Conservation (phyloP, 1,140 invertebrate genomes). For the Bilobella aurantiaca region DNA sequence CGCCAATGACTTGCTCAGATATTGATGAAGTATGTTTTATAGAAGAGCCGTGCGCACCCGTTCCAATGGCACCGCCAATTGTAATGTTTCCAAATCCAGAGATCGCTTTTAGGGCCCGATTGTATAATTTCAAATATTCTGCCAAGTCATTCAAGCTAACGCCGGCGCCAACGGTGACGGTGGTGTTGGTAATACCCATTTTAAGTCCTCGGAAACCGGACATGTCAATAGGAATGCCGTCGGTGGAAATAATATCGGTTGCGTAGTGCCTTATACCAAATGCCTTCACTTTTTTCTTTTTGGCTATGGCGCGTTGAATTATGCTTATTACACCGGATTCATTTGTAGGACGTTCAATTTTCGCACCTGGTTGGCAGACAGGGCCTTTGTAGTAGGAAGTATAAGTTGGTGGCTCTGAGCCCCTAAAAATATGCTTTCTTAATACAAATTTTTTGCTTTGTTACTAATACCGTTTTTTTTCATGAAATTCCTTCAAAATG, state of each 20-base stretch:
- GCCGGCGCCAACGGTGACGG: constrained; percentile 8
- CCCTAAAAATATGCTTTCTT: too few species aligned
- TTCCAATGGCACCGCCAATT: constrained; percentile 21
- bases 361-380: too few species aligned
- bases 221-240: constrained; percentile 11
- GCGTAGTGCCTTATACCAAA: constrained; percentile 2
- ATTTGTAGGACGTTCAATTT: too few species aligned
- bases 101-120: not conserved
- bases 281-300: constrained; percentile 10
- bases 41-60: constrained; percentile 20
- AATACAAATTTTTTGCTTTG: too few species aligned
- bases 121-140: not conserved
- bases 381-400: too few species aligned
- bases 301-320: too few species aligned
- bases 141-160: not conserved
- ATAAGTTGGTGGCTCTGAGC: too few species aligned
- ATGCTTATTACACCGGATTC: too few species aligned
- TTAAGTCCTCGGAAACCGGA: not conserved
- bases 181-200: not conserved
- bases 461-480: too few species aligned
- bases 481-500: too few species aligned
- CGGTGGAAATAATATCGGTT: constrained; percentile 8
- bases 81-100: constrained; percentile 17
- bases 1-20: constrained; percentile 16
- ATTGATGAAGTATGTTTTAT: constrained; percentile 13